Base-by-base conservation (phyloP, 2,797 vertebrate species). In the Cossypha caffra region DNA sequence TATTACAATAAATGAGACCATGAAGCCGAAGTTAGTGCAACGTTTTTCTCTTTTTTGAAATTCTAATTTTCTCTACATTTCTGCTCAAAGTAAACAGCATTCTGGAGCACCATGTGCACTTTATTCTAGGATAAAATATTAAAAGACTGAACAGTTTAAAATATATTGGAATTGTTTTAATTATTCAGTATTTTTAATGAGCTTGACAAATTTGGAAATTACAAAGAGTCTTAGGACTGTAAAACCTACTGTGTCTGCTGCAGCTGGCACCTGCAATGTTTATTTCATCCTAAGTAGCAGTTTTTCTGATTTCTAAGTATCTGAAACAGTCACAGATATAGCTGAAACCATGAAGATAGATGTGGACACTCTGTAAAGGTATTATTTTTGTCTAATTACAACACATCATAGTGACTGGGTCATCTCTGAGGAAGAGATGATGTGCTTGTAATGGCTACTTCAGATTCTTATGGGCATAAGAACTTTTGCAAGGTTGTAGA, bases 121-220 rank as follows among this genome's bases (percentile, higher is more conserved):
- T 80, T 67, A 74, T 83, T 83, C 50, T 38, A 52, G 40, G 51
- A 74, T 83, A 80, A 92, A 91, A 89, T 94, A 91, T 73, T 80
- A 48, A 86, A 92, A 84, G 58, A 90, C 82, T 64, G 86, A 87
- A 71, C 9, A 16, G 38, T 81, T 63, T 28, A 67, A 91, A 91
- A 63, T 43, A 17, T 57, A 88, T 59, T 57, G 54, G 88, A 78
- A 64, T 58, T 18, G 43, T 40, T 95, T 90, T 73, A 96, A 91
- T 95, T 95, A 86, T 91, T 93, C 69, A 95, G 73, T 72, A 40
- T 88, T 91, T 94, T 94, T 86, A 95, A 95, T 11, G 35, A 66
- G 54, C 67, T 91, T 90, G 54, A 95, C 48, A 78, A 59, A 86
- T 83, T 74, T 17, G 6, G 82, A 94, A 91, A 87, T 80, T 76